Conservation (phyloP, 2,888 invertebrate genomes). For the Itoplectis maculator region DNA sequence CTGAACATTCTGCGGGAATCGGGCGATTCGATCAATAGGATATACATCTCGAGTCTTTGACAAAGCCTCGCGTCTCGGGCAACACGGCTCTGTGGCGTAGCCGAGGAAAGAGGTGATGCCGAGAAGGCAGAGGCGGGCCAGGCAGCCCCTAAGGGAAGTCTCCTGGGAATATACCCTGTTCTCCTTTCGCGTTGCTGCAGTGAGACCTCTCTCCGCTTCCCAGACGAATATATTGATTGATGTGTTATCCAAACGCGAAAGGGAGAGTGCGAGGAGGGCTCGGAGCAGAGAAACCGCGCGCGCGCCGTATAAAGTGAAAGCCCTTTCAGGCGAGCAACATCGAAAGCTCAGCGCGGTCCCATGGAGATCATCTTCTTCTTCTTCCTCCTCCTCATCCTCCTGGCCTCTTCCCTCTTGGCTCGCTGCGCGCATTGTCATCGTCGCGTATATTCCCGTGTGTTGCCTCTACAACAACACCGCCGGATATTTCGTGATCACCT, state of each 20-base stretch:
- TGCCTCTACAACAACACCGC: neutral
- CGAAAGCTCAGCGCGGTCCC: conserved; percentile 45
- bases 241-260: conserved; percentile 51
- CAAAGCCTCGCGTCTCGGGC: conserved; percentile 15
- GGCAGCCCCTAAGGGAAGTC: conserved; percentile 3
- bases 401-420: conserved; percentile 32
- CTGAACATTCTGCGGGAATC: conserved; percentile 1
- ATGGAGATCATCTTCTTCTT: conserved; percentile 46
- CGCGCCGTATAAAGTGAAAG: conserved; percentile 49
- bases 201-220: conserved; percentile 24
- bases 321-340: conserved; percentile 54
- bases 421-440: conserved; percentile 37
- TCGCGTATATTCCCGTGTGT: conserved; percentile 3
- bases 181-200: neutral
- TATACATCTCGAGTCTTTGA: conserved; percentile 19
- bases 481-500: conserved; percentile 17
- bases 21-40: conserved; percentile 32
- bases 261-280: conserved; percentile 13
- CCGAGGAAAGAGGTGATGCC: conserved; percentile 9
- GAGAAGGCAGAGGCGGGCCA: conserved; percentile 9
- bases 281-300: conserved; percentile 11
- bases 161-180: conserved; percentile 25
- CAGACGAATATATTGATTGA: conserved; percentile 69
- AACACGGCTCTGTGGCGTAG: neutral
- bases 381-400: neutral